These are phyloP conservation scores for Alauda arvensis DNA, from an alignment of 2,797 vertebrate genomes.

Conservation along the genomic window DNA sequence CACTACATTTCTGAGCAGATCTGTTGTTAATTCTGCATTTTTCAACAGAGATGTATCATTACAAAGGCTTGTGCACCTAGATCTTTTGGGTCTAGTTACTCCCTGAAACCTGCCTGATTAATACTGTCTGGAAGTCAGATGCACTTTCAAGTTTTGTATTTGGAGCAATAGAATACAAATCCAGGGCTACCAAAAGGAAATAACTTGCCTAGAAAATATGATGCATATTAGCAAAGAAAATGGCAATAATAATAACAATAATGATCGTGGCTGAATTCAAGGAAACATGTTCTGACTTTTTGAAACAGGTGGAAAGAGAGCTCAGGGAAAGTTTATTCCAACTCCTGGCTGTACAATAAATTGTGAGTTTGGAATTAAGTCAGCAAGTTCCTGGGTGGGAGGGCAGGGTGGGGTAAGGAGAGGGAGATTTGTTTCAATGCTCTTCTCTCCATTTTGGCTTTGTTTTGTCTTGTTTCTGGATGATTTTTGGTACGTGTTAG, in stretches of 20 bases:
- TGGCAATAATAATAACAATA: constrained; percentile 49
- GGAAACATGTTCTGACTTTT: constrained; percentile 54
- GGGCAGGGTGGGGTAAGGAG: not conserved
- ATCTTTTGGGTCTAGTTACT: constrained; percentile 17
- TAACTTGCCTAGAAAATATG: not conserved
- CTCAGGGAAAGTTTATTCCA: constrained; percentile 65
- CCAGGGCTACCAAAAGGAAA: constrained; percentile 3
- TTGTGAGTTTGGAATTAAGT: constrained; percentile 51
- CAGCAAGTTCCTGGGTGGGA: not conserved
- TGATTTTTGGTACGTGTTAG: constrained; percentile 24
- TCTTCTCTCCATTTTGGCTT: constrained; percentile 4
- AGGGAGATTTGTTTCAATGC: not conserved
- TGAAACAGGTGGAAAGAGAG: constrained; percentile 41
- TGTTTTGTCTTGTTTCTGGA: constrained; percentile 22
- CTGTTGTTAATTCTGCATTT: not conserved
- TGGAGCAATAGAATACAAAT: constrained; percentile 43
- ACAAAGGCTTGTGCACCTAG: not conserved
- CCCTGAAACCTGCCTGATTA: constrained; percentile 28
- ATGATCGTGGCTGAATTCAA: constrained; percentile 10
- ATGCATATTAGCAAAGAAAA: constrained; percentile 24
- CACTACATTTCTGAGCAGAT: not conserved
- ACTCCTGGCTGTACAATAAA: constrained; percentile 19
- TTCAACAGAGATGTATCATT: not conserved
- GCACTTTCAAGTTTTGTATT: constrained; percentile 32
- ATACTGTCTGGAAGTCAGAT: constrained; percentile 31